Evolutionary conservation across 2,797 vertebrate species (phyloP).

Genomic region (Propithecus perrieri): DNA sequence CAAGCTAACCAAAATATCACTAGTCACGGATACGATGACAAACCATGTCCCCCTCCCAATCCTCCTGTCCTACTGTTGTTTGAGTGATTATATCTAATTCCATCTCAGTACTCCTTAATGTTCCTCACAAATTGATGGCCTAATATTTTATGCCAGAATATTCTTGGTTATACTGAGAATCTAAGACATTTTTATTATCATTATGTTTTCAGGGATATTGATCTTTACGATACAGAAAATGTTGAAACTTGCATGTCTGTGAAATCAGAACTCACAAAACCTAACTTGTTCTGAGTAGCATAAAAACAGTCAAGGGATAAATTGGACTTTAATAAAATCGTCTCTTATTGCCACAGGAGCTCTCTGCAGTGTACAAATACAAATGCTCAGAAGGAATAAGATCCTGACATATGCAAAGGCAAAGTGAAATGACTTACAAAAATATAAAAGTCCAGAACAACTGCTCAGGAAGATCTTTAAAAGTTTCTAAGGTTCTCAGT

Average conservation of each 20-base stretch:
- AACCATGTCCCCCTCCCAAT: not conserved
- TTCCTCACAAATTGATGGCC: not conserved
- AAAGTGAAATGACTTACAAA: conserved; percentile 16
- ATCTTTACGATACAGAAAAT: conserved; percentile 4
- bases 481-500: conserved; percentile 22
- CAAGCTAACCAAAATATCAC: not conserved
- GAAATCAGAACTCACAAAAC: conserved; percentile 29
- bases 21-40: not conserved
- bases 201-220: not conserved
- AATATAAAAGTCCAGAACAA: not conserved
- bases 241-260: not conserved
- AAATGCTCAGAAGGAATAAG: not conserved
- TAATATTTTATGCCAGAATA: not conserved
- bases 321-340: conserved; percentile 1
- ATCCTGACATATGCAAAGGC: not conserved
- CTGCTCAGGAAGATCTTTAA: not conserved
- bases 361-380: not conserved
- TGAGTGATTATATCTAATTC: not conserved
- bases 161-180: not conserved
- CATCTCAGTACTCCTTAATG: not conserved
- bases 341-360: not conserved
- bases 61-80: not conserved
- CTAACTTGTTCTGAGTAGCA: not conserved
- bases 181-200: not conserved
- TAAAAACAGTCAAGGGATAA: not conserved